Base-by-base conservation (phyloP, 2,113 vertebrate genomes). In the Todiramphus saurophagus region DNA sequence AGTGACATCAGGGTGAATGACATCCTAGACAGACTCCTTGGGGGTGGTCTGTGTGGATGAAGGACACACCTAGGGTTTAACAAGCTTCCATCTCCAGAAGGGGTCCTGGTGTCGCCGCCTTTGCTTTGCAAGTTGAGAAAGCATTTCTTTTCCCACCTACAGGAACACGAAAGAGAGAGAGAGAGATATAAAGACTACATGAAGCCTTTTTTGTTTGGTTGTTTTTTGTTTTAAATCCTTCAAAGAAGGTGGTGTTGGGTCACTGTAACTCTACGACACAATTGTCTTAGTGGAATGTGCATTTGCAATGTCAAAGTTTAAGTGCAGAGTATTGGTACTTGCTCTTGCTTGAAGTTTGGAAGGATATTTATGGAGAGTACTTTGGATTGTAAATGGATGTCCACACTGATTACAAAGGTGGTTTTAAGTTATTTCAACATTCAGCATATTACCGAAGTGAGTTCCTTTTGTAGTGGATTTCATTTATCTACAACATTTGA, bases 71-170 rank as follows among this genome's bases (percentile, higher is more conserved):
- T 97, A 97, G 97, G 96, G 96, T 97, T 99, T 99, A 99, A 97
- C 99, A 99, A 98, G 99, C 99, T 99, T 99, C 99, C 99, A 99
- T 99, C 98, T 99, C 99, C 94, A 99, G 98, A 97, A 99, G 98
- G 97, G 99, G 99, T 97, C 99, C 99, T 89, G 99, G 98, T 98
- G 99, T 98, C 95, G 99, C 99, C 96, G 99, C 98, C 99, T 99
- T 99, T 94, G 99, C 98, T 99, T 99, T 99, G 98, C 99, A 99
- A 77, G 99, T 99, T 94, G 99, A 99, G 98, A 99, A 99, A 90
- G 98, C 96, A 92, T 98, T 99, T 97, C 98, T 98, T 97, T 99
- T 99, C 97, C 99, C 99, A 98, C 99, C 99, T 99, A 97, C 43
- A 69, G 41, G 78, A 85, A 39, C 82, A 3, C 28, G 63, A 56